Evolutionary conservation across 2,888 invertebrate species (phyloP).

Genomic region (Magallana nippona): DNA sequence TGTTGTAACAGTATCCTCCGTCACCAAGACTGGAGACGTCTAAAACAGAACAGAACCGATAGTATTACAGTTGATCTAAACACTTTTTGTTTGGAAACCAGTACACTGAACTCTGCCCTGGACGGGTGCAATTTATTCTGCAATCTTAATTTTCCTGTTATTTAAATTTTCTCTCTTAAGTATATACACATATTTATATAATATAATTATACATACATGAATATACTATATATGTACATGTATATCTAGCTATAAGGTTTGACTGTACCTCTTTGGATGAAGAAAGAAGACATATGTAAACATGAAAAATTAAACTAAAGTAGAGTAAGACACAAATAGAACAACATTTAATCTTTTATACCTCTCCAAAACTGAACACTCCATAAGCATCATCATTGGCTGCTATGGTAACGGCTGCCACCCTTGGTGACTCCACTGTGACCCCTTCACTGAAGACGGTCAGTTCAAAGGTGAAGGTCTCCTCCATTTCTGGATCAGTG

Average conservation of each 20-base stretch:
- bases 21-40: slow-evolving; percentile 60
- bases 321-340: not conserved
- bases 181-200: too few relatives aligned
- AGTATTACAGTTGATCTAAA: not conserved
- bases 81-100: too few relatives aligned
- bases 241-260: too few relatives aligned
- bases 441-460: slow-evolving; percentile 58
- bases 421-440: slow-evolving; percentile 58
- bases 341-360: slow-evolving; percentile 54
- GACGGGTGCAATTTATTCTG: too few relatives aligned
- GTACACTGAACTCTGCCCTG: too few relatives aligned
- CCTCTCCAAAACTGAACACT: slow-evolving; percentile 72
- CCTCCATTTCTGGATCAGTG: slow-evolving; percentile 72
- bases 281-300: too few relatives aligned
- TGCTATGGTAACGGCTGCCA: slow-evolving; percentile 68
- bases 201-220: too few relatives aligned
- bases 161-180: too few relatives aligned
- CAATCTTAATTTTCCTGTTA: too few relatives aligned
- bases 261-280: not conserved
- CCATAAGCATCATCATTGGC: slow-evolving; percentile 79
- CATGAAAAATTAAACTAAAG: not conserved
- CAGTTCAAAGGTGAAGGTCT: slow-evolving; percentile 67
- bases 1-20: slow-evolving; percentile 59
- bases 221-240: too few relatives aligned
- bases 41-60: slow-evolving; percentile 45